phyloP scores from a whole-genome alignment of 2,797 vertebrate species.

The Varecia variegata region DNA sequence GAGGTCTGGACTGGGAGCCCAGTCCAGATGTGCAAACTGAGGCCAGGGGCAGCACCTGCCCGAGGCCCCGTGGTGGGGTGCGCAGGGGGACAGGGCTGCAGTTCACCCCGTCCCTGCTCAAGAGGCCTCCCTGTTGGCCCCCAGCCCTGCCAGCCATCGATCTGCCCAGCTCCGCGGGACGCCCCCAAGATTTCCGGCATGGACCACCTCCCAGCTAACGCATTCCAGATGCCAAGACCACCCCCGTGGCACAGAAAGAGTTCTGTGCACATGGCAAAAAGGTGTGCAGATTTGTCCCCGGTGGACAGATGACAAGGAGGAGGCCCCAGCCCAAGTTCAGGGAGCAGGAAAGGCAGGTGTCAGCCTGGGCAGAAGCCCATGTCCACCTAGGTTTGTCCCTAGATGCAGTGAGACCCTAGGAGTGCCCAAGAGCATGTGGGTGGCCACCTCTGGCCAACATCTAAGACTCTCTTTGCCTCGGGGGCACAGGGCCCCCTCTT shows the following conservation, averaged over 20 bases:
- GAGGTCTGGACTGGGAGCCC: background rate
- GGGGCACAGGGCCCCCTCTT: background rate
- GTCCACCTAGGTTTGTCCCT: background rate
- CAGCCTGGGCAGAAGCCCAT: background rate
- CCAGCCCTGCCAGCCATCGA: background rate
- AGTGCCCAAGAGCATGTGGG: background rate
- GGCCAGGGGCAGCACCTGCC: background rate
- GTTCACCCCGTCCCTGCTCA: too few relatives aligned
- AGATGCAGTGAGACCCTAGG: background rate
- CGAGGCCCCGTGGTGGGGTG: rapidly evolving
- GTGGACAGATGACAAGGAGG: background rate
- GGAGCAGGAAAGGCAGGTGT: background rate
- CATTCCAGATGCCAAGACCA: background rate
- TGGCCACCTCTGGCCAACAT: rapidly evolving
- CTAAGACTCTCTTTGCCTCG: background rate
- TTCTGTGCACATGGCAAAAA: background rate
- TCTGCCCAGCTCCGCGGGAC: background rate
- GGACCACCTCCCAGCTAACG: slow-evolving; percentile 19
- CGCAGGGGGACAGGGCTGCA: background rate
- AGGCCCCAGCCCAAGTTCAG: background rate
- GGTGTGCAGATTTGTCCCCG: background rate
- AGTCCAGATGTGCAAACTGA: background rate
- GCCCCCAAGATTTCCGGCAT: rapidly evolving
- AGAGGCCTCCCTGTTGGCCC: background rate
- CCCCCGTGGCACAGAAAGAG: background rate